Evolutionary conservation across 2,888 invertebrate species (phyloP), one percentile per base, ranked within the genome.

Genomic region (Rugalucina vietnamica): DNA sequence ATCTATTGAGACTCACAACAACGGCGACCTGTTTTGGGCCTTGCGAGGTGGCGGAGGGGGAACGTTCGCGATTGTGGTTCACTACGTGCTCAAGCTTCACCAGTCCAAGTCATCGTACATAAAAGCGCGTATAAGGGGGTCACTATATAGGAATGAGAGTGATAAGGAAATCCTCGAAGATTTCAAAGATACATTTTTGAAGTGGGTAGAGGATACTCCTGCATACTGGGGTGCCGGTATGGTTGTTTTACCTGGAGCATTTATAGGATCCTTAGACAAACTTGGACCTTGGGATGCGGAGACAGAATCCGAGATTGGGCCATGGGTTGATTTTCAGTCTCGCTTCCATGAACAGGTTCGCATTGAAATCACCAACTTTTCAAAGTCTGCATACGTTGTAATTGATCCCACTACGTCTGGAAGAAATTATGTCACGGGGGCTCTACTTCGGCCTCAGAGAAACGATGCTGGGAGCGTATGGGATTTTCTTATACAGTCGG

Each of bases 1-100:
- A 5, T 71, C 54, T 4, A 50, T 36, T 18, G 34, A 34, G 21
- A 80, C 69, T 12, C 34, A 73, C 2, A 43, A 76, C 12, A 75
- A 84, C 39, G 78, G 82, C 0, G 89, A 88, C 76, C 77, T 90
- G 34, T 90, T 90, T 69, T 90, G 90, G 90, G 89, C 90, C 3
- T 72, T 89, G 5, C 69, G 88, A 39, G 89, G 90, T n/a, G 89
- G 90, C 10, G 90, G 89, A 5, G 90, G 89, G 10, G 88, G 88
- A 10, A 86, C 90, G 1, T 90, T 83, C 39, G 89, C 85, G 0
- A 84, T 89, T 5, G 83, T 80, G 5, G 81, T 81, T 8, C 82
- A 86, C 76, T 82, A 81, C 36, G 72, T 84, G 1, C 88, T 76
- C 75, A 88, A 85, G 34, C 50, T 89, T 0, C 88, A 88, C 60